A percentile compares a stretch with the other conserved stretches of the same genome.
Evolutionary conservation across 2,888 invertebrate genomes (phyloP).

Genomic region (Xylota segnis): DNA sequence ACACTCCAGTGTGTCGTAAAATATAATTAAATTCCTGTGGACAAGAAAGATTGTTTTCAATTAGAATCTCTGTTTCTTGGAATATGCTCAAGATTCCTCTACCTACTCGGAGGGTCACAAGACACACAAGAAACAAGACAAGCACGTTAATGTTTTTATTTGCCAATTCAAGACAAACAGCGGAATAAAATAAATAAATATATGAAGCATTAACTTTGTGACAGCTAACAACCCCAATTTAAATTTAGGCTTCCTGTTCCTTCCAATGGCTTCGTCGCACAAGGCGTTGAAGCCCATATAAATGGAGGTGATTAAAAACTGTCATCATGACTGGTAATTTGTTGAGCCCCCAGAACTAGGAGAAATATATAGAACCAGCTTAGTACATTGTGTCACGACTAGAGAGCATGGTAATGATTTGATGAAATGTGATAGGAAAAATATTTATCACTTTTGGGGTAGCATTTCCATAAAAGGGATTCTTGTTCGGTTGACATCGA

Average conservation of each 20-base stretch:
- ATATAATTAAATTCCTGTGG: conserved; percentile 65
- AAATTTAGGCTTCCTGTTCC: conserved; percentile 53
- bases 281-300: conserved; percentile 41
- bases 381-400: conserved; percentile 7
- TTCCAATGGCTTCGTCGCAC: conserved; percentile 35
- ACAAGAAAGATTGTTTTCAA: conserved; percentile 64
- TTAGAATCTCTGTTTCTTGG: conserved; percentile 52
- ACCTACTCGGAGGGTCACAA: conserved; percentile 6
- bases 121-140: conserved; percentile 21
- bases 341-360: conserved; percentile 21
- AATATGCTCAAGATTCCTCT: conserved; percentile 25
- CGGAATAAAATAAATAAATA: conserved; percentile 61
- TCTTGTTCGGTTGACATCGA: not conserved
- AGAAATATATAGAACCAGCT: conserved; percentile 12
- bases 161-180: conserved; percentile 49
- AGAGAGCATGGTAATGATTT: conserved; percentile 14
- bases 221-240: conserved; percentile 66
- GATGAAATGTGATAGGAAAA: conserved; percentile 32
- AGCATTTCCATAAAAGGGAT: conserved; percentile 8
- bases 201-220: conserved; percentile 61
- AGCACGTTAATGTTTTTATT: conserved; percentile 49
- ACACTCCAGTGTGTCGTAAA: conserved; percentile 51
- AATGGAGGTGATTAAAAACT: conserved; percentile 65
- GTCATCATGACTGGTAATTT: conserved; percentile 60
- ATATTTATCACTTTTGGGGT: conserved; percentile 27